Evolutionary conservation across 2,888 invertebrate genomes (phyloP), one percentile per base, ranked within the genome.

Genomic region (Dryadula phaetusa): DNA sequence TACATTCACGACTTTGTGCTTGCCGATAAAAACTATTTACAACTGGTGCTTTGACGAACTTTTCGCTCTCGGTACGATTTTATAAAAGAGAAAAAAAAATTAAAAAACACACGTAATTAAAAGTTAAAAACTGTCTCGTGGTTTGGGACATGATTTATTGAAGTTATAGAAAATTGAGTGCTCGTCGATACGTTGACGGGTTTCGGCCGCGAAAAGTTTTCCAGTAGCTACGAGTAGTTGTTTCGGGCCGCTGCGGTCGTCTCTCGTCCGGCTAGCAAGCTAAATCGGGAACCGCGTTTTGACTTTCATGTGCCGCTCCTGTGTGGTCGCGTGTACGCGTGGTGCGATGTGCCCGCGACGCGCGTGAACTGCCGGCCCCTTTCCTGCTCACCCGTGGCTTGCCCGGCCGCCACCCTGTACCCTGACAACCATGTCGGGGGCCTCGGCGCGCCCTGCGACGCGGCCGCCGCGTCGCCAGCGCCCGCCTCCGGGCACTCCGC

Each of bases 381-480:
- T 79, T 85, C 86, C 86, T 83, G 87, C 85, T 90, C 90, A 95
- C 95, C 95, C 95, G 95, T 95, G 95, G 95, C 94, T 94, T 95
- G 95, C 94, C 95, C 94, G 93, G 94, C 95, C 95, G 95, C 95
- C 95, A 95, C 96, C 94, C 95, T 96, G 95, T 96, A 96, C 95
- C 93, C 93, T 91, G 96, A 96, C 95, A 95, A 95, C 95, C 92
- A 92, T 92, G 94, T 94, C 93, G 94, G 92, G 92, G 92, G 90
- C 88, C 87, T 94, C 94, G 94, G 94, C 93, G 94, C 94, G 93
- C 95, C 95, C 94, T 95, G 92, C 88, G 94, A 94, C 83, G 94
- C 94, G 93, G 93, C 94, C 67, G 94, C 94, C 93, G 94, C 94
- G 90, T 94, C 94, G 93, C 94, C 95, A 95, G 95, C 95, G 95